Evolutionary conservation across 2,797 vertebrate genomes (phyloP), one percentile per base, ranked within the genome.

Genomic region (Poecilia gillii): DNA sequence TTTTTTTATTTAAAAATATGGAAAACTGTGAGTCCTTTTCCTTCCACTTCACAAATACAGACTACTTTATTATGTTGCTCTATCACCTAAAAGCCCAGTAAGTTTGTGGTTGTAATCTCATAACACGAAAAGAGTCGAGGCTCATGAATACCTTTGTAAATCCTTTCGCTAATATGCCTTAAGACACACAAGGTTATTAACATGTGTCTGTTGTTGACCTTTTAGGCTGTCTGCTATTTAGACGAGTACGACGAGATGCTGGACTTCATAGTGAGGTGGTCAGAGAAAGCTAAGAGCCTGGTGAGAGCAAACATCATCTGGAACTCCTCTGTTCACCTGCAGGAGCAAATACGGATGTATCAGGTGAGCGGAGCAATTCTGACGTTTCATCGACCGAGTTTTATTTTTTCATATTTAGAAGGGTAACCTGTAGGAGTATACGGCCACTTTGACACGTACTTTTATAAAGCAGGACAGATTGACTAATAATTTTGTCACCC

Each of bases 231-330:
- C 75, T 96, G 97, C 72, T 96, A 98, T 84, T 94, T 99, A 83
- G 97, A 99, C 85, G 98, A 99, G 92, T 99, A 98, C 84, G 97
- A 96, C 77, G 97, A 98, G 85, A 98, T 97, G 96, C 94, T 98
- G 81, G 97, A 97, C 80, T 97, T 97, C 76, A 96, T 98, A 84
- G 43, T 97, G 92, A 97, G 96, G 86, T 99, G 99, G 99, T 97
- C 96, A 0, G 98, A 99, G 81, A 99, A 98, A 95, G 97, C 98
- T 39, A 97, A 97, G 89, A 94, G 96, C 80, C 91, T 99, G 73
- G 94, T 97, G 31, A 97, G 97, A 11, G 95, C 96, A 64, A 96
- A 95, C 85, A 96, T 99, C 85, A 94, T 94, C 28, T 99, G 98
- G 98, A 98, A 97, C 93, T 97, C 98, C 76, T 96, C 98, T 3